Evolutionary conservation across 2,888 invertebrate species (phyloP).

Genomic region (Polietes domitor): DNA sequence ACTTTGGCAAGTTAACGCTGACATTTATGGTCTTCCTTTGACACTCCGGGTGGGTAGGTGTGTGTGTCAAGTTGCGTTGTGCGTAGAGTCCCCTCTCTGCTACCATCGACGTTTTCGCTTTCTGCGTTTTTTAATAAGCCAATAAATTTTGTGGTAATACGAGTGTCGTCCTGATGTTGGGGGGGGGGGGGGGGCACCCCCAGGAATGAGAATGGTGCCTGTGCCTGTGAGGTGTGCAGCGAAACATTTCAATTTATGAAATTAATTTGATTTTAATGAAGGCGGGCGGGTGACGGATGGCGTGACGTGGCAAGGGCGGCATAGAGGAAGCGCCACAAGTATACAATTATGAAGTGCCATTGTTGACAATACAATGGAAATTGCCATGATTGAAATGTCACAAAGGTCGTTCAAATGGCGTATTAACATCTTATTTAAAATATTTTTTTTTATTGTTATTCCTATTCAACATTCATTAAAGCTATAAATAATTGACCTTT

Average conservation of each 20-base stretch:
- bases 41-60: not conserved
- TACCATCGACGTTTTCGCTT: not conserved
- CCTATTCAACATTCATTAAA: not conserved
- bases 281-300: constrained; percentile 34
- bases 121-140: constrained; percentile 55
- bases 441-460: no score
- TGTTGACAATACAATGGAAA: constrained; percentile 8
- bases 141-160: constrained; percentile 59
- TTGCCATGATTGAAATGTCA: not conserved
- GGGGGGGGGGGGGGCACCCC: not conserved
- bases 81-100: not conserved
- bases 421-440: not conserved
- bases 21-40: constrained; percentile 61
- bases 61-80: constrained; percentile 36
- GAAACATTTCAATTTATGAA: constrained; percentile 57
- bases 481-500: constrained; percentile 20
- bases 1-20: constrained; percentile 52
- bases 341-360: constrained; percentile 12
- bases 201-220: not conserved
- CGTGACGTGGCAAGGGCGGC: not conserved
- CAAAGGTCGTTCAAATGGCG: not conserved
- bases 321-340: constrained; percentile 3
- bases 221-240: constrained; percentile 15
- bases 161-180: not conserved
- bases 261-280: constrained; percentile 64